Base-by-base conservation (phyloP, 2,888 invertebrate genomes). In the Dicycla oo region DNA sequence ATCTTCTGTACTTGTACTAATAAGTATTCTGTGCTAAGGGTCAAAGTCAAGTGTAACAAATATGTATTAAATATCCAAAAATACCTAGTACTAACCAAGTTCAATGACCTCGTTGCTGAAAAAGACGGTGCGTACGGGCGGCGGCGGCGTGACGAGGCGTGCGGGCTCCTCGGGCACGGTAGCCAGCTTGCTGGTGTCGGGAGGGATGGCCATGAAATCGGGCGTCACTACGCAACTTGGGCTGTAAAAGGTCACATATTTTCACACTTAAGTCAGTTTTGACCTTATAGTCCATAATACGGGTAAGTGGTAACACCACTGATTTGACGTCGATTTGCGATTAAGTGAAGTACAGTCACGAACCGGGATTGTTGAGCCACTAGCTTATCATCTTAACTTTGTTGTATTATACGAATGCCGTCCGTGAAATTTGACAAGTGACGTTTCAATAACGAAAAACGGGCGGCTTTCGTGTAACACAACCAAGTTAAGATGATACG, bases 81-180 rank as follows among this genome's bases (percentile, higher is more conserved):
- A n/a, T 3, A 47, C 2, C 2, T 11, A 34, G 7, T 65, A 71
- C 86, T 87, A 77, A 94, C 95, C 94, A 51, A 95, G 81, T 73
- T 93, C 91, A 70, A 95, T 95, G 64, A 95, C 81, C 64, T 94
- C 95, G 23, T 90, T 89, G 30, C 72, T 85, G 47, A 90, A 88
- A 73, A 88, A 86, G 26, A 90, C 90, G n/a, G 86, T 88, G 40
- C 80, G 87, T 80, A 0, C 4, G 75, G 3, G 93, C 7, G 94
- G 93, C n/a, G n/a, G n/a, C n/a, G 94, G 93, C 0, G 94, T 93
- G 13, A 86, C 51, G 0, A 88, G 73, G 0, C 90, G 81, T 3
- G 80, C 70, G 0, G 89, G 85, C 76, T 94, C 95, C 69, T 95
- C 95, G 0, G 90, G 87, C 30, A 95, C 88, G 5, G 82, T 87